Evolutionary conservation across 2,797 vertebrate species (phyloP), one percentile per base, ranked within the genome.

Genomic region (Pantherophis alleghaniensis): DNA sequence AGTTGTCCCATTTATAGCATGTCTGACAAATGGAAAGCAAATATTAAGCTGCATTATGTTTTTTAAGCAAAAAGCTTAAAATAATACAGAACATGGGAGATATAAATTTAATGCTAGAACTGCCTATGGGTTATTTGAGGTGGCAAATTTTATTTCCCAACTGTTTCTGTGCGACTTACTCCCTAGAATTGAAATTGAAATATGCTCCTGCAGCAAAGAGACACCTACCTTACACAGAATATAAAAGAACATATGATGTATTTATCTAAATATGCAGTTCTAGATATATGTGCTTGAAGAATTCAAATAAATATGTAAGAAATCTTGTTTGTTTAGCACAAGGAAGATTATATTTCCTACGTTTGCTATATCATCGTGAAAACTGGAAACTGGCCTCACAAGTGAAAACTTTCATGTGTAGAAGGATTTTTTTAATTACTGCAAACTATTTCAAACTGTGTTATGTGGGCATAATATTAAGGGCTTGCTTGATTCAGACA

Each of bases 381-480:
- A 69, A 69, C 63, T 69, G n/a, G 28, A 69, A 69, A 69, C 13
- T 66, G 11, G 63, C 5, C n/a, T 32, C 63, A 69, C 13, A 69
- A 69, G 2, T 69, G 13, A 53, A 53, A 53, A 53, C 51, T 63
- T 63, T 28, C 61, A 69, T 69, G 28, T 69, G n/a, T 55, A n/a
- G 26, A 55, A 61, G 22, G 7, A 14, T 28, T 51, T 87, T 86
- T 55, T 53, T 55, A 28, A 28, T 55, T 87, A 55, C 28, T 53
- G 14, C 16, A 87, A 87, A 28, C 47, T 26, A 87, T 87, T 87
- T 55, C 63, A 87, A 55, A 51, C 16, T 55, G 51, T 55, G 83
- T 91, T 93, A 63, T 92, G 87, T 42, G 90, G 92, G 32, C 47
- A 51, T 66, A 26, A 18, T 79, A 55, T 91, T 93, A 93, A 57